Conservation (phyloP, 2,113 vertebrate genomes). For the Semicossyphus pulcher region DNA sequence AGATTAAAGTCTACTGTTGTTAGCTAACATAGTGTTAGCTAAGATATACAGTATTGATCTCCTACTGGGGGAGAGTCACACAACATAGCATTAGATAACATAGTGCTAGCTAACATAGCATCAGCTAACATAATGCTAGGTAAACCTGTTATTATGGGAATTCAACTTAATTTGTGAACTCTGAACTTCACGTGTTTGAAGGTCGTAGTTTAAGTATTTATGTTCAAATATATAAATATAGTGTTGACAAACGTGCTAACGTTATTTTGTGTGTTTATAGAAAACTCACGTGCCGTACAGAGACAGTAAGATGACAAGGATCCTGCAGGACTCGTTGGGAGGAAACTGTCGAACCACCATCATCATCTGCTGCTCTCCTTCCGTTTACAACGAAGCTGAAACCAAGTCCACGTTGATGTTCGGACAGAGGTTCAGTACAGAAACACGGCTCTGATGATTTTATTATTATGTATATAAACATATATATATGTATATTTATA, state of each 20-base stretch:
- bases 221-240: too few species aligned
- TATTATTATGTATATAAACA: too few species aligned
- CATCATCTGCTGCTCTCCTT: constrained; percentile 97
- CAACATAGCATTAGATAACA: neutral
- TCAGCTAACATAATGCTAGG: too few species aligned
- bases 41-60: too few species aligned
- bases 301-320: constrained; percentile 99
- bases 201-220: too few species aligned
- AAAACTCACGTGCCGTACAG: constrained; percentile 97
- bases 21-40: neutral
- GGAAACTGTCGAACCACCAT: constrained; percentile 98
- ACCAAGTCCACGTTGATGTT: constrained; percentile 98
- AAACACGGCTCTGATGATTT: neutral
- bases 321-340: constrained; percentile 97
- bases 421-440: constrained; percentile 88
- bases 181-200: too few species aligned
- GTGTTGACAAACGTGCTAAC: too few species aligned
- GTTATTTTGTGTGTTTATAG: constrained; percentile 72
- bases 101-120: neutral
- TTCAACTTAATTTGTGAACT: too few species aligned
- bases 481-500: too few species aligned
- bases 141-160: too few species aligned
- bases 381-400: constrained; percentile 95
- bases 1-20: neutral
- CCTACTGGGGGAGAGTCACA: too few species aligned